Percentiles rank a stretch among this genome's conserved stretches.
Evolutionary conservation across 2,888 invertebrate genomes (phyloP).

Genomic region (Magallana nippona): DNA sequence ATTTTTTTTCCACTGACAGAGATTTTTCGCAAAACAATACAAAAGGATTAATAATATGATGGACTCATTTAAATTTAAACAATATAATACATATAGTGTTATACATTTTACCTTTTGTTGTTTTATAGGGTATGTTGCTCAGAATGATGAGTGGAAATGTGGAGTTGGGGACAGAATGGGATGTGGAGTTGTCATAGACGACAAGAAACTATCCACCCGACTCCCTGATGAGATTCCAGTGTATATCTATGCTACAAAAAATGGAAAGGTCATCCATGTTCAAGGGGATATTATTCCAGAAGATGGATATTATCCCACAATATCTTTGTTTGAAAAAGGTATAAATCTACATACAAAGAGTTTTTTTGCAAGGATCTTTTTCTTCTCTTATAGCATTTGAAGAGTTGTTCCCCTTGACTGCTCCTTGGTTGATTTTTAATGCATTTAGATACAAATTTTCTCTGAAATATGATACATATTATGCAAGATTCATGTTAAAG

Average conservation of each 20-base stretch:
- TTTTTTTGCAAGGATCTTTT: neutral
- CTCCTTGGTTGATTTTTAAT: too few relatives aligned
- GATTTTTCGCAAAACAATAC: too few relatives aligned
- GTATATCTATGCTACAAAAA: constrained; percentile 58
- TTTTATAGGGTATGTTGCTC: constrained; percentile 16
- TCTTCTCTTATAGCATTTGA: too few relatives aligned
- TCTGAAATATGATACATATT: too few relatives aligned
- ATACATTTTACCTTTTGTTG: neutral
- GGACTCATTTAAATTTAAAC: too few relatives aligned
- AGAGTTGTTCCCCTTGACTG: too few relatives aligned
- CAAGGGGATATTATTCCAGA: constrained; percentile 39
- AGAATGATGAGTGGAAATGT: constrained; percentile 39
- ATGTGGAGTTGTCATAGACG: constrained; percentile 57
- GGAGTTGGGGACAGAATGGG: constrained; percentile 56
- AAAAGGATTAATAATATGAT: too few relatives aligned
- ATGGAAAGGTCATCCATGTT: constrained; percentile 49
- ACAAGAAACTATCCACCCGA: constrained; percentile 32
- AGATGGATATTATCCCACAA: constrained; percentile 60
- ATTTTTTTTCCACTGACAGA: neutral
- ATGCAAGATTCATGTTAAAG: too few relatives aligned
- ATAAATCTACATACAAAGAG: neutral
- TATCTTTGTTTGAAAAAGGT: constrained; percentile 55
- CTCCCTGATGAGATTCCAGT: constrained; percentile 38
- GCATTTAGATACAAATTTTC: too few relatives aligned
- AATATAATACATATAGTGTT: too few relatives aligned